Conservation (phyloP, 2,888 invertebrate species). For the Eilema caniola region DNA sequence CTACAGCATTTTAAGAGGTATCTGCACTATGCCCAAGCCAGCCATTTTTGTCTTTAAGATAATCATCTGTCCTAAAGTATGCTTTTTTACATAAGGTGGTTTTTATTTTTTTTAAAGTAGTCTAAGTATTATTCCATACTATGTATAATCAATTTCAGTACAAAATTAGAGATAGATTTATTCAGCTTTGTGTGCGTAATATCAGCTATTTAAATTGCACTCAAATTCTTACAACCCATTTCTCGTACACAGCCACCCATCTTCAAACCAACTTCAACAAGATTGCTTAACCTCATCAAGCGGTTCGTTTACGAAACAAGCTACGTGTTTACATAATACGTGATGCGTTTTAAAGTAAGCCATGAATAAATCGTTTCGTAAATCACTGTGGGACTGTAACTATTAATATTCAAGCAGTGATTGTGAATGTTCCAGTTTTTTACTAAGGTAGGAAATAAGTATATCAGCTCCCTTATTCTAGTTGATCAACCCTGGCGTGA, state of each 20-base stretch:
- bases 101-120: too few species aligned
- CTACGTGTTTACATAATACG: constrained; percentile 28
- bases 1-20: too few species aligned
- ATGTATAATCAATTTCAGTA: too few species aligned
- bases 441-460: background rate
- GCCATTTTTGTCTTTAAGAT: too few species aligned
- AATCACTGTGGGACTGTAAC: constrained; percentile 16
- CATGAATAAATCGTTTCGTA: constrained; percentile 18
- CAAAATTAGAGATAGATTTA: too few species aligned
- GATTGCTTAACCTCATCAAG: background rate
- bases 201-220: background rate
- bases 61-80: too few species aligned
- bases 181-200: background rate
- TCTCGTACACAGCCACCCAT: constrained; percentile 2
- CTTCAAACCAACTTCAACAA: background rate
- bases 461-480: background rate
- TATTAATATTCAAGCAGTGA: constrained; percentile 13
- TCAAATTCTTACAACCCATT: background rate
- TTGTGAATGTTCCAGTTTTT: background rate
- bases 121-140: too few species aligned
- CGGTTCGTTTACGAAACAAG: constrained; percentile 12
- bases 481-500: too few species aligned
- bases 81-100: too few species aligned
- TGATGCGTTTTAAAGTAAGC: constrained; percentile 17
- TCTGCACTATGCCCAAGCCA: too few species aligned